These are phyloP conservation scores for Platygyra sinensis DNA, from an alignment of 64 coral and sea anemone species.

Conservation along the genomic window DNA sequence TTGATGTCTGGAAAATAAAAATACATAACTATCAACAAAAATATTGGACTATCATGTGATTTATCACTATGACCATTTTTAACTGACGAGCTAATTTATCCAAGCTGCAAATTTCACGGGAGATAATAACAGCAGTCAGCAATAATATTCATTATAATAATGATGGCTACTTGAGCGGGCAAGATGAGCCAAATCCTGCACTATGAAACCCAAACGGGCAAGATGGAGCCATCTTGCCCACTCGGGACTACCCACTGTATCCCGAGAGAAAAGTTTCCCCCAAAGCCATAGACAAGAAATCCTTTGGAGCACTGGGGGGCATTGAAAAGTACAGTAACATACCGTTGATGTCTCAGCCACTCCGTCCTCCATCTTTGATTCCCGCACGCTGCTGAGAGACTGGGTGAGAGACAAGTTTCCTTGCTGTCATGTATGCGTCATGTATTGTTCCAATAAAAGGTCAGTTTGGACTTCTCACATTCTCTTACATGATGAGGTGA, in stretches of 20 bases:
- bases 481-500: neutral
- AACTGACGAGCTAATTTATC: no score
- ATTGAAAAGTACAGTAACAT: neutral
- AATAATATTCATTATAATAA: no score
- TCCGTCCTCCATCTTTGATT: constrained; percentile 31
- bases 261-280: no score
- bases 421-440: neutral
- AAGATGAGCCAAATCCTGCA: no score
- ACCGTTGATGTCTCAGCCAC: neutral
- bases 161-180: no score
- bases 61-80: no score
- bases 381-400: neutral
- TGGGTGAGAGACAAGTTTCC: neutral
- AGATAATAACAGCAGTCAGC: no score
- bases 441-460: neutral
- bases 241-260: no score
- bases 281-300: neutral
- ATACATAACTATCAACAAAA: neutral
- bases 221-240: no score
- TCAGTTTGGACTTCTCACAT: neutral
- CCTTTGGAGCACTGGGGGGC: neutral
- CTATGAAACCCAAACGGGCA: no score
- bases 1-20: neutral
- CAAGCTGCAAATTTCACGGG: no score
- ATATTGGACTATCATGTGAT: neutral